Evolutionary conservation across 1,140 invertebrate genomes (phyloP).

Genomic region (Eueides isabella): DNA sequence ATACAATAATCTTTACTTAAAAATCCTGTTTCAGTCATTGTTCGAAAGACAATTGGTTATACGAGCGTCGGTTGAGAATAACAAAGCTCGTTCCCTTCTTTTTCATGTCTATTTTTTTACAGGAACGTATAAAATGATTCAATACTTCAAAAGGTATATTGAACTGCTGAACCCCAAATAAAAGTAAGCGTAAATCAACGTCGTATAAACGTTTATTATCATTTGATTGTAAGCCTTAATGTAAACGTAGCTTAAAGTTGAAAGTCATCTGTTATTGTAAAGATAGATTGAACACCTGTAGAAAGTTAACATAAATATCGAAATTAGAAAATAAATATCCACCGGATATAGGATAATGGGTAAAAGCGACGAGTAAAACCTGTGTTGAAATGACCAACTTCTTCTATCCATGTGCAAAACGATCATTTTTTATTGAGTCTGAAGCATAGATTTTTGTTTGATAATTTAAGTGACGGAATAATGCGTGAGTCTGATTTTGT

Average conservation of each 20-base stretch:
- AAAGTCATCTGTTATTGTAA: not conserved
- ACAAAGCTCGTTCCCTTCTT: not conserved
- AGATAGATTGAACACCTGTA: constrained; percentile 21
- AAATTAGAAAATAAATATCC: constrained; percentile 20
- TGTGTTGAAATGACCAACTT: not conserved
- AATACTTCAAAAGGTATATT: constrained; percentile 24
- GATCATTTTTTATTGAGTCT: not conserved
- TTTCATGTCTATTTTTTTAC: constrained; percentile 23
- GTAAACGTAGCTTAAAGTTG: not conserved
- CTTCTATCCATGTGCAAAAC: not conserved
- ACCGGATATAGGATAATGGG: constrained; percentile 18
- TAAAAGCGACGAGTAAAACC: constrained; percentile 12
- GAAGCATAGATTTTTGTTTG: not conserved
- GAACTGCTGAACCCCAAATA: constrained; percentile 19
- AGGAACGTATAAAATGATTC: constrained; percentile 23
- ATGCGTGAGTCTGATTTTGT: no score
- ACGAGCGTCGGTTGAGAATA: not conserved
- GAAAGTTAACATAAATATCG: constrained; percentile 31
- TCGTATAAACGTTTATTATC: constrained; percentile 9
- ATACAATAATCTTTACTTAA: not conserved
- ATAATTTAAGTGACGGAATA: not conserved
- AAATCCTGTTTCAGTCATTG: not conserved
- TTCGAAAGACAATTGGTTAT: constrained; percentile 9
- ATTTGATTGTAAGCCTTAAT: constrained; percentile 4
- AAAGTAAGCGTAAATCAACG: constrained; percentile 4